Evolutionary conservation across 2,888 invertebrate genomes (phyloP).

Genomic region (Mellilla xanthometata): DNA sequence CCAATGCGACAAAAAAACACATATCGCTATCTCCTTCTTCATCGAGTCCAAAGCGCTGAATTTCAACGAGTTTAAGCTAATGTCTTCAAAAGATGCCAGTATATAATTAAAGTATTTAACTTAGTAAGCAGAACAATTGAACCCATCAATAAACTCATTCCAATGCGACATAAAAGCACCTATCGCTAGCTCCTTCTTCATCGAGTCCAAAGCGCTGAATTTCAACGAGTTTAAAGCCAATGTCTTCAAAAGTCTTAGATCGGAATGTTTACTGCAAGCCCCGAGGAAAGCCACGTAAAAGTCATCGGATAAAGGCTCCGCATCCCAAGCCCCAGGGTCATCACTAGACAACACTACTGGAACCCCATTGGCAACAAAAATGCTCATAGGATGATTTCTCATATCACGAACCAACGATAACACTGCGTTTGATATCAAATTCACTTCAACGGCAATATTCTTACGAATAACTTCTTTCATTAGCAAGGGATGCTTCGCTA

Average conservation of each 20-base stretch:
- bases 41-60: no score
- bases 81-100: no score
- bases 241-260: conserved; percentile 87
- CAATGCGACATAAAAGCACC: conserved; percentile 80
- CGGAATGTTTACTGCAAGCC: conserved; percentile 85
- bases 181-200: conserved; percentile 74
- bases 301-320: conserved; percentile 88
- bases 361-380: conserved; percentile 84
- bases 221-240: conserved; percentile 88
- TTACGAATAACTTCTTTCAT: conserved; percentile 79
- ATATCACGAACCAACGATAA: conserved; percentile 86
- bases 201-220: conserved; percentile 83
- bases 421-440: conserved; percentile 91
- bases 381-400: conserved; percentile 88
- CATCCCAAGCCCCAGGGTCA: no score
- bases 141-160: conserved; percentile 78
- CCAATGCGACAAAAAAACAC: no score
- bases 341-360: conserved; percentile 89
- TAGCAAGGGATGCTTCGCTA: conserved; percentile 87
- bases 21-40: no score
- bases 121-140: conserved; percentile 54
- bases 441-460: conserved; percentile 88
- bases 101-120: no score
- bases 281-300: conserved; percentile 91
- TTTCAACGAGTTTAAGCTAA: no score